Percentiles rank a stretch among this genome's conserved stretches.
These are phyloP conservation scores for Druon quercuslanigerum DNA, from an alignment of 1,140 invertebrate species.

Conservation along the genomic window DNA sequence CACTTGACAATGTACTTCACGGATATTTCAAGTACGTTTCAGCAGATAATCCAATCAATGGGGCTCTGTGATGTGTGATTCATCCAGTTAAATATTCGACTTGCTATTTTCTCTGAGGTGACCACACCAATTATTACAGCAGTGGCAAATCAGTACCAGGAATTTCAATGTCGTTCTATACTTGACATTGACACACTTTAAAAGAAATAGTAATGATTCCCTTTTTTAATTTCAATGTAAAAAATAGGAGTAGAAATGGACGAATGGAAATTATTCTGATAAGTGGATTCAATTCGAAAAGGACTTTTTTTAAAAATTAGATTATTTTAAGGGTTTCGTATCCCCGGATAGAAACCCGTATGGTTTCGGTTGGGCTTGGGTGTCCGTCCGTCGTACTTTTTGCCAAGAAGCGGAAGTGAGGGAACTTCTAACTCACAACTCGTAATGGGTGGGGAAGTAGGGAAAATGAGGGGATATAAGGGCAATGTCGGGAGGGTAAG, in stretches of 20 bases:
- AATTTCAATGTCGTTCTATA: neutral
- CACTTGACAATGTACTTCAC: neutral
- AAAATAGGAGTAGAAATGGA: neutral
- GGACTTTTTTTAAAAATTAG: too few species aligned
- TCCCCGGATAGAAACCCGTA: too few species aligned
- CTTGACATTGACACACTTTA: slow-evolving; percentile 16
- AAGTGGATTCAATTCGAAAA: too few species aligned
- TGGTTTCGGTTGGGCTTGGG: too few species aligned
- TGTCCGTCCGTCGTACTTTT: too few species aligned
- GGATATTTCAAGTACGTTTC: slow-evolving; percentile 2
- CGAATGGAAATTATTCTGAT: too few species aligned
- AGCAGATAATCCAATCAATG: slow-evolving; percentile 1
- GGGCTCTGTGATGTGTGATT: neutral
- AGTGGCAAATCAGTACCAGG: neutral
- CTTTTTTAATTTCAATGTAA: neutral
- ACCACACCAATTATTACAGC: slow-evolving; percentile 14
- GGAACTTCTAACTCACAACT: too few species aligned
- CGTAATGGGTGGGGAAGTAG: too few species aligned
- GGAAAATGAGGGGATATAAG: too few species aligned
- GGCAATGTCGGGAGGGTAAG: too few species aligned
- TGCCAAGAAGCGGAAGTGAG: too few species aligned
- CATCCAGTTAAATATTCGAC: slow-evolving; percentile 20
- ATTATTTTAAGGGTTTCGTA: too few species aligned
- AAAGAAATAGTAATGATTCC: neutral
- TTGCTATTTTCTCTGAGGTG: slow-evolving; percentile 8